These are phyloP conservation scores for Agonum fuliginosum DNA, from an alignment of 2,888 invertebrate genomes.

Conservation along the genomic window DNA sequence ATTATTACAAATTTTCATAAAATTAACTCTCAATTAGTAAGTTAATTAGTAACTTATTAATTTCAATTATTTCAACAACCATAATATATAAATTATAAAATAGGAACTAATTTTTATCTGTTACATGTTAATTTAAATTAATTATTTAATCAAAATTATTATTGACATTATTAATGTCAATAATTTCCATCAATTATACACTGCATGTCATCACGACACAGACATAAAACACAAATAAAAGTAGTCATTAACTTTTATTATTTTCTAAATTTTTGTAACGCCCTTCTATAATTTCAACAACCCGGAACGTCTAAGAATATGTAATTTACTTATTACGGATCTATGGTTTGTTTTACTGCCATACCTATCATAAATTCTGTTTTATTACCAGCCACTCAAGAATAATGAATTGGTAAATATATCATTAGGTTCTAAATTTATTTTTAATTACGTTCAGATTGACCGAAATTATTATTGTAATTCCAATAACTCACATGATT, in stretches of 20 bases:
- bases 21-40: background rate
- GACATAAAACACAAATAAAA: background rate
- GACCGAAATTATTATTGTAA: background rate
- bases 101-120: too few relatives aligned
- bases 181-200: background rate
- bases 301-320: constrained; percentile 24
- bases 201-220: constrained; percentile 14
- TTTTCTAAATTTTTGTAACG: constrained; percentile 15
- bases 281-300: constrained; percentile 7
- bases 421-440: background rate
- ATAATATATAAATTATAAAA: background rate
- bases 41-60: constrained; percentile 12
- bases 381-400: constrained; percentile 25
- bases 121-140: background rate
- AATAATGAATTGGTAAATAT: constrained; percentile 22
- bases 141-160: constrained; percentile 9
- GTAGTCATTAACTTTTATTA: background rate
- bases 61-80: background rate
- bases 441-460: background rate
- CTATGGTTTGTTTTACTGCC: background rate
- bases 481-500: background rate
- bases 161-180: background rate
- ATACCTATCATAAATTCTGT: constrained; percentile 12
- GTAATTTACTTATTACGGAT: constrained; percentile 2
- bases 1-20: background rate